Evolutionary conservation across 2,113 vertebrate species (phyloP).

Genomic region (Andinoacara biseriatus): DNA sequence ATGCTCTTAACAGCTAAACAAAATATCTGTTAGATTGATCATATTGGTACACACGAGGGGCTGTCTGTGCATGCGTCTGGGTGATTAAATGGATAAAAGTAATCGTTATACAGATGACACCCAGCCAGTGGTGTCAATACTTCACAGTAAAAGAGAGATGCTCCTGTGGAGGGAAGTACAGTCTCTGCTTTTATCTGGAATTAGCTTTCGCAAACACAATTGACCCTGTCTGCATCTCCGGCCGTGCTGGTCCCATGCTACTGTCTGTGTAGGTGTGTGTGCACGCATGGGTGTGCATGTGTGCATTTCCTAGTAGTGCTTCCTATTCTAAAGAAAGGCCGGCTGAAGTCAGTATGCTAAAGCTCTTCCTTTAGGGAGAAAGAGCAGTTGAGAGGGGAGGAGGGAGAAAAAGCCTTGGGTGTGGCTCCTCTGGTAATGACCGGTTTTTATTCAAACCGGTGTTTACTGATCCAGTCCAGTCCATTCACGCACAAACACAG

Average conservation of each 20-base stretch:
- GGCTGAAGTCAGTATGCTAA: not conserved
- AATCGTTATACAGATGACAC: not conserved
- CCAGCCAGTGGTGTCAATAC: not conserved
- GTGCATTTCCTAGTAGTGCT: not conserved
- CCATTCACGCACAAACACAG: slow-evolving; percentile 56
- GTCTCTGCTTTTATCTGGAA: not conserved
- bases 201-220: not conserved
- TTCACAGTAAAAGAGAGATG: not conserved
- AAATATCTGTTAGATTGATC: not conserved
- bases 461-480: slow-evolving; percentile 60
- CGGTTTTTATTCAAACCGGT: slow-evolving; percentile 60
- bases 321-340: not conserved
- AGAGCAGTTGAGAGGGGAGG: not conserved
- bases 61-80: not conserved
- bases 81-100: not conserved
- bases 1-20: not conserved
- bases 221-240: not conserved
- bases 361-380: slow-evolving; percentile 11
- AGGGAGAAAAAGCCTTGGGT: slow-evolving; percentile 42
- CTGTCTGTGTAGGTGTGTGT: not conserved
- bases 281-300: not conserved
- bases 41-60: too few species aligned
- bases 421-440: slow-evolving; percentile 68
- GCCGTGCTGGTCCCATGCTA: not conserved
- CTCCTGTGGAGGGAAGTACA: not conserved